phyloP scores from a whole-genome alignment of 2,888 invertebrate genomes.

The Acronicta alni region DNA sequence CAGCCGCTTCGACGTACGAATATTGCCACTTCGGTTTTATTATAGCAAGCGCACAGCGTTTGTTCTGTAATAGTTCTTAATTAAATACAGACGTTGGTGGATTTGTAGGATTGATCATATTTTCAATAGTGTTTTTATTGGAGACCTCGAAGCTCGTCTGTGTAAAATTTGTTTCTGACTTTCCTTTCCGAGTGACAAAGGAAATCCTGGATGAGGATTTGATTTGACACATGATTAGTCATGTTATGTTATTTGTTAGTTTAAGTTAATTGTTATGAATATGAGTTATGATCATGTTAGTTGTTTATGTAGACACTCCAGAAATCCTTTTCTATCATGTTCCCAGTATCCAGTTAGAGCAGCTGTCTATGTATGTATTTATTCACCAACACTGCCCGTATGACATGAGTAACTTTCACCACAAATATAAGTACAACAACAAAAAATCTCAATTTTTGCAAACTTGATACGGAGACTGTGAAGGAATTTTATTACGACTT shows the following conservation, averaged over 20 bases:
- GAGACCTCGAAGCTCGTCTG: neutral
- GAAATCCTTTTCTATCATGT: too few relatives aligned
- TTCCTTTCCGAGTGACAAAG: too few relatives aligned
- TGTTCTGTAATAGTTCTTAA: slow-evolving; percentile 47
- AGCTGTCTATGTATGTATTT: too few relatives aligned
- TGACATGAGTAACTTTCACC: neutral
- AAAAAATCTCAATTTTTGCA: slow-evolving; percentile 1
- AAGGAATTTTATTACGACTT: slow-evolving; percentile 35
- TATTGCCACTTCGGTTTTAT: slow-evolving; percentile 56
- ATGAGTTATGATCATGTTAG: too few relatives aligned
- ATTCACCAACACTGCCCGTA: too few relatives aligned
- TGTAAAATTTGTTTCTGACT: too few relatives aligned
- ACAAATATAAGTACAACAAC: slow-evolving; percentile 3
- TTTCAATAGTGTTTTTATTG: neutral
- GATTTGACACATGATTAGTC: too few relatives aligned
- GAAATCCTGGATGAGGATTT: too few relatives aligned
- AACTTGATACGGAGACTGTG: slow-evolving; percentile 10
- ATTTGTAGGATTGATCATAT: slow-evolving; percentile 7
- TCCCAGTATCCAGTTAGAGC: too few relatives aligned
- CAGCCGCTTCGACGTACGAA: slow-evolving; percentile 50
- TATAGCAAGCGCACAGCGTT: slow-evolving; percentile 32
- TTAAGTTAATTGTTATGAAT: neutral
- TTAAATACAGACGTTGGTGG: slow-evolving; percentile 24
- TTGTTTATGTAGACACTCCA: too few relatives aligned
- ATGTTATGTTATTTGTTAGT: too few relatives aligned